These are phyloP conservation scores for Epistrophe grossulariae DNA, from an alignment of 2,888 invertebrate species.

Conservation along the genomic window DNA sequence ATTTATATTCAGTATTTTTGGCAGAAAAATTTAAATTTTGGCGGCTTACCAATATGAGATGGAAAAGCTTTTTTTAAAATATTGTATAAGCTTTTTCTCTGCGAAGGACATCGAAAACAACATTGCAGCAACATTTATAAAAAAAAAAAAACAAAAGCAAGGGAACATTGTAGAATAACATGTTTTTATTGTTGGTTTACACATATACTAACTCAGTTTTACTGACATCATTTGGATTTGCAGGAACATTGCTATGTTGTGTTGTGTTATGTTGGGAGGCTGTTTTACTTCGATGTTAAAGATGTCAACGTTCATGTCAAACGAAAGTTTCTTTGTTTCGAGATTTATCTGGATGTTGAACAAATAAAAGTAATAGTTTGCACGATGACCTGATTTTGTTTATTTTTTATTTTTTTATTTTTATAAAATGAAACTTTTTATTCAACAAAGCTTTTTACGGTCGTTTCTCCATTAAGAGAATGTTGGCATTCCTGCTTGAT, in stretches of 20 bases:
- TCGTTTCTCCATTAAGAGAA: neutral
- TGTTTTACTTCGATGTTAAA: conserved; percentile 6
- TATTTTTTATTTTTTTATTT: conserved; percentile 1
- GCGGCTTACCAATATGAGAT: conserved; percentile 56
- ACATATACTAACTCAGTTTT: neutral
- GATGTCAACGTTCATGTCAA: conserved; percentile 29
- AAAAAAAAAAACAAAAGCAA: neutral
- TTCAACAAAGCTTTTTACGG: neutral
- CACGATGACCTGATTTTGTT: conserved; percentile 15
- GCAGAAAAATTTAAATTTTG: conserved; percentile 51
- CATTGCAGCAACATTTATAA: conserved; percentile 14
- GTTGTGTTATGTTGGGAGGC: neutral
- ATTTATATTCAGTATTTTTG: conserved; percentile 32
- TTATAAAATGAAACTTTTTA: neutral
- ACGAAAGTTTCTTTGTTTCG: conserved; percentile 9
- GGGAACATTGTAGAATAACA: neutral
- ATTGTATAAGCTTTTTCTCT: conserved; percentile 37
- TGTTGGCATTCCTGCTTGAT: neutral
- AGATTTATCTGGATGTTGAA: conserved; percentile 4
- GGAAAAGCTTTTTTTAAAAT: conserved; percentile 53
- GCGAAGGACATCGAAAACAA: conserved; percentile 22
- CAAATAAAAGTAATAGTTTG: conserved; percentile 18
- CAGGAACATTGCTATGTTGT: conserved; percentile 4
- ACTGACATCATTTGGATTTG: conserved; percentile 30
- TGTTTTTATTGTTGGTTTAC: conserved; percentile 20